phyloP scores from a whole-genome alignment of 2,797 vertebrate species.

The Pseudochaenichthys georgianus region DNA sequence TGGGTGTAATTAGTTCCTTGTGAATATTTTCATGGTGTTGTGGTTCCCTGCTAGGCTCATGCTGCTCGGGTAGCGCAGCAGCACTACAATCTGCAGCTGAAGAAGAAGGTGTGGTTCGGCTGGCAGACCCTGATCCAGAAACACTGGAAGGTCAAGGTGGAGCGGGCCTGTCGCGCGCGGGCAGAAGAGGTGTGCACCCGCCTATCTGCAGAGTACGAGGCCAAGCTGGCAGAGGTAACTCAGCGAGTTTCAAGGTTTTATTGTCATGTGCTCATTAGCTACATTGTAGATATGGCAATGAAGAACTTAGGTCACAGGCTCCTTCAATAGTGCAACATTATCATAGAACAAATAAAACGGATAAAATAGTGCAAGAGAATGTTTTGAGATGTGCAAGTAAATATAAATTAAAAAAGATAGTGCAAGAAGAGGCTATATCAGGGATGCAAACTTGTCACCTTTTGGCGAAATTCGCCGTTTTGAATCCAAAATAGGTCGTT shows the following conservation, averaged over 20 bases:
- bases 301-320: too few species aligned
- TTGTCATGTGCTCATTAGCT: too few species aligned
- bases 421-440: too few species aligned
- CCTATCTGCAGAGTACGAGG: conserved; percentile 90
- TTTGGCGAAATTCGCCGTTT: too few species aligned
- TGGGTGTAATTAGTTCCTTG: conserved; percentile 42
- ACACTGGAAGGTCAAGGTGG: conserved; percentile 91
- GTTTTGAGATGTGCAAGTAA: too few species aligned
- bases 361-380: too few species aligned
- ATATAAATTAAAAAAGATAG: too few species aligned
- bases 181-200: conserved; percentile 92
- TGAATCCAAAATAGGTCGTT: too few species aligned
- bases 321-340: too few species aligned
- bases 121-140: conserved; percentile 88
- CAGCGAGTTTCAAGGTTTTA: background rate
- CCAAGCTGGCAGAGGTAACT: conserved; percentile 89
- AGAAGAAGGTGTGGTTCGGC: conserved; percentile 90
- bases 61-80: conserved; percentile 82
- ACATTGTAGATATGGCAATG: too few species aligned
- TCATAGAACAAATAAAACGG: too few species aligned
- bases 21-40: conserved; percentile 48
- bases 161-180: conserved; percentile 89
- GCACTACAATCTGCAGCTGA: conserved; percentile 87
- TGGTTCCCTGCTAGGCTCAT: conserved; percentile 74
- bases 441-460: too few species aligned